These are phyloP conservation scores for Morelia viridis DNA, from an alignment of 2,797 vertebrate genomes.

Conservation along the genomic window DNA sequence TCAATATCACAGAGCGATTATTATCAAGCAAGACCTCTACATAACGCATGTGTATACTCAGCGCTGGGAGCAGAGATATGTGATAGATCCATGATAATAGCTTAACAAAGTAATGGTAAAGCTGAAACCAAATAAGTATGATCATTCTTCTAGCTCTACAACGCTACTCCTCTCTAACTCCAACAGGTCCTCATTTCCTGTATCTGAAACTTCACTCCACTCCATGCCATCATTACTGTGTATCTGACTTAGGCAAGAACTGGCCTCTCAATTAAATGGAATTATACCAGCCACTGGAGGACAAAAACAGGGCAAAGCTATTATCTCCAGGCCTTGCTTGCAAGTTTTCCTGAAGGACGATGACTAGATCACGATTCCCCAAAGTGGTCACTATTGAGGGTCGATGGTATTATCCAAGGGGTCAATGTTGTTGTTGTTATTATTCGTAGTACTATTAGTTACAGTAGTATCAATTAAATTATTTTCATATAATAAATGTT, in stretches of 20 bases:
- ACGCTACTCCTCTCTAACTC: background rate
- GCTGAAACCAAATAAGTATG: background rate
- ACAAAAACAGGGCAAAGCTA: background rate
- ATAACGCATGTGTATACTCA: background rate
- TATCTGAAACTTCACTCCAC: background rate
- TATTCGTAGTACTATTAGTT: background rate
- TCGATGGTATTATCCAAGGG: background rate
- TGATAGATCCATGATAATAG: background rate
- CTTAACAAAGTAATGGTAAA: background rate
- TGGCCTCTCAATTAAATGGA: background rate
- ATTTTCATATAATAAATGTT: background rate
- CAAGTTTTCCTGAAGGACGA: background rate
- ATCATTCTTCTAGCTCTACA: background rate
- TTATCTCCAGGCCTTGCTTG: background rate
- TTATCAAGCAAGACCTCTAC: background rate
- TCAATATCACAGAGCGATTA: background rate
- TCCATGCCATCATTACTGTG: background rate
- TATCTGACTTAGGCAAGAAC: no score
- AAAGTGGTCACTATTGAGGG: background rate
- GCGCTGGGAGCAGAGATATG: background rate
- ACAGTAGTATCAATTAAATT: background rate
- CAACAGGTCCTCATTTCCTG: background rate
- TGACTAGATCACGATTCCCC: background rate
- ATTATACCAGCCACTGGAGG: no score
- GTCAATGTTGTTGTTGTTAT: background rate